Evolutionary conservation across 2,113 vertebrate genomes (phyloP).

Genomic region (Pipa parva): DNA sequence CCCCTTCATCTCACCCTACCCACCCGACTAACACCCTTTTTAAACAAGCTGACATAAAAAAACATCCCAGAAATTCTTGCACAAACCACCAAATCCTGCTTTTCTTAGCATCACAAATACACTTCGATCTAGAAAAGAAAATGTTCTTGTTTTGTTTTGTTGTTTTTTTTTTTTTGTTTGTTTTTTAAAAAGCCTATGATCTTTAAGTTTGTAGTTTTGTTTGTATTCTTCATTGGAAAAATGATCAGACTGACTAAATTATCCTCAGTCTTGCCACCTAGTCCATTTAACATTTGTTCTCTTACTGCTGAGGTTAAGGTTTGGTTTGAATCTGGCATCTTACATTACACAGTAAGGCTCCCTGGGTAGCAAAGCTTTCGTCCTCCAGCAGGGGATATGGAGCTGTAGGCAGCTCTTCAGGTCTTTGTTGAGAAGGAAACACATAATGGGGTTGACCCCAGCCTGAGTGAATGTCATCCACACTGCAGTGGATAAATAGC

Average conservation of each 20-base stretch:
- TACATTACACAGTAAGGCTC: conserved; percentile 94
- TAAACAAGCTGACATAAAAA: conserved; percentile 28
- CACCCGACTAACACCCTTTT: conserved; percentile 19
- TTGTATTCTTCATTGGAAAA: neutral
- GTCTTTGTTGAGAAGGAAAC: conserved; percentile 90
- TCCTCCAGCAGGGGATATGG: conserved; percentile 86
- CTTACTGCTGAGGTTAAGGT: conserved; percentile 29
- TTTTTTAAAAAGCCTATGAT: conserved; percentile 16
- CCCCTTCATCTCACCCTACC: conserved; percentile 11
- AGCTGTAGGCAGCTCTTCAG: conserved; percentile 87
- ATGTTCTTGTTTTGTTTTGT: too few relatives aligned
- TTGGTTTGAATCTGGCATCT: conserved; percentile 43
- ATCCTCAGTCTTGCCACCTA: neutral
- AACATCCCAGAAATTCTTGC: conserved; percentile 28
- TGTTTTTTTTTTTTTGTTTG: too few relatives aligned
- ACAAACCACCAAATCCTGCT: neutral
- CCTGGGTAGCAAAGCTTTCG: conserved; percentile 84
- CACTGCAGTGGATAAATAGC: conserved; percentile 86
- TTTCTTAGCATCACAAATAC: conserved; percentile 20
- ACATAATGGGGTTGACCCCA: conserved; percentile 89
- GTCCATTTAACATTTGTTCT: conserved; percentile 3
- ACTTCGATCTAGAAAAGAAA: conserved; percentile 27
- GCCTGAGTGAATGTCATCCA: conserved; percentile 95
- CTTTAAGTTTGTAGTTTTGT: conserved; percentile 22
- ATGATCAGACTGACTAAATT: conserved; percentile 8